Conservation (phyloP, 2,797 vertebrate species). For the Cynopterus sphinx region DNA sequence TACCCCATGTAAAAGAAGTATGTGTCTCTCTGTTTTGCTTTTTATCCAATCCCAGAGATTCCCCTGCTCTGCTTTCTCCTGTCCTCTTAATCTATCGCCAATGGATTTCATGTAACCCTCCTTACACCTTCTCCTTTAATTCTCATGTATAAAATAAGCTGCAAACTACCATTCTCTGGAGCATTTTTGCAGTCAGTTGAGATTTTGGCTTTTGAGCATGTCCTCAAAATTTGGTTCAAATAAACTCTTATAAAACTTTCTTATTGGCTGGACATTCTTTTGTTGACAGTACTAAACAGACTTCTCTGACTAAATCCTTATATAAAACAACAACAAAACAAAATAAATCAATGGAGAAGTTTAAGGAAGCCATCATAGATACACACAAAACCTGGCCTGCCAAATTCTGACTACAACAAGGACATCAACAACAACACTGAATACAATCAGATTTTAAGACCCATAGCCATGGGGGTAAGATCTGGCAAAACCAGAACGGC, state of each 20-base stretch:
- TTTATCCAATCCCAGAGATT: background rate
- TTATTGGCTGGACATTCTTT: background rate
- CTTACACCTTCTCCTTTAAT: background rate
- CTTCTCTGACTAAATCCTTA: background rate
- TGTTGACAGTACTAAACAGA: background rate
- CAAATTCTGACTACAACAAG: background rate
- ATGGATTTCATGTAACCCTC: background rate
- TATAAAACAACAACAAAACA: background rate
- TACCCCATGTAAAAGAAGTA: background rate
- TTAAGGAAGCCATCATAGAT: background rate
- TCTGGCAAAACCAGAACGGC: background rate
- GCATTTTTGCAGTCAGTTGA: background rate
- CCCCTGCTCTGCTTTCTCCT: background rate
- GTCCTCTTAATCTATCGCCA: background rate
- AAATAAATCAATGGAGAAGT: background rate
- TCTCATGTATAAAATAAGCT: background rate
- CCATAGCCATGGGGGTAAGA: background rate
- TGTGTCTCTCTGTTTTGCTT: background rate
- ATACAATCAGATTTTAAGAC: background rate
- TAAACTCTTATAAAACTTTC: background rate
- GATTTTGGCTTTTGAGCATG: background rate
- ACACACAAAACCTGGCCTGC: background rate
- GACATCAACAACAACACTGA: background rate
- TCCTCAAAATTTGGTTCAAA: background rate
- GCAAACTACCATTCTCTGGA: background rate